phyloP scores from a whole-genome alignment of 2,113 vertebrate genomes.

The Ciconia stormi region DNA sequence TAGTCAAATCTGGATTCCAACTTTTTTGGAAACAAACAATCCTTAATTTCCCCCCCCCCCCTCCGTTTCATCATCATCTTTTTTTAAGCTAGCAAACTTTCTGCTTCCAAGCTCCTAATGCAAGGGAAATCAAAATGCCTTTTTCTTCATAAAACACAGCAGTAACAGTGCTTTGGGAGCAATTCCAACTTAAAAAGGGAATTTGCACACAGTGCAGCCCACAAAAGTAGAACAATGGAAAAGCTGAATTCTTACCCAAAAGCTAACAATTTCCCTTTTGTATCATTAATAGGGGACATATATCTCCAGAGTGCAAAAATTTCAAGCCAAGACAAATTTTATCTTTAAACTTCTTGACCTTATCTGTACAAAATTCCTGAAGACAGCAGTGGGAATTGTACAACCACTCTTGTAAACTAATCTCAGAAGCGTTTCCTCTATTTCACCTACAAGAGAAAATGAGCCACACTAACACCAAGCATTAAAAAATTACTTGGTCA shows the following conservation, averaged over 20 bases:
- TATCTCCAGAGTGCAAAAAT: background rate
- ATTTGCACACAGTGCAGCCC: background rate
- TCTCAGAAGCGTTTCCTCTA: background rate
- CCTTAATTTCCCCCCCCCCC: too few relatives aligned
- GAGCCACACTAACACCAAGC: background rate
- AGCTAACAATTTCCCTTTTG: background rate
- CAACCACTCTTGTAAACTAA: background rate
- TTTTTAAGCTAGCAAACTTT: background rate
- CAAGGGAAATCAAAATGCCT: background rate
- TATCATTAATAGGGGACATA: background rate
- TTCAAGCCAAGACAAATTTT: background rate
- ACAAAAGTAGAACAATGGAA: background rate
- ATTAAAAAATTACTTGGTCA: background rate
- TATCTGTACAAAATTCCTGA: background rate
- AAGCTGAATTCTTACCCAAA: background rate
- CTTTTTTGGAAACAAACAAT: accelerated
- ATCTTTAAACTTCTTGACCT: background rate
- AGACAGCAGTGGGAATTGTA: background rate
- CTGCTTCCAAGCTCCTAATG: background rate
- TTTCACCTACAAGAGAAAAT: background rate
- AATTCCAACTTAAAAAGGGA: background rate
- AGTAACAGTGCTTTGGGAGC: background rate
- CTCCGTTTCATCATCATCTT: background rate
- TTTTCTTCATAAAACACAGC: background rate
- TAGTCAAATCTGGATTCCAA: background rate